Evolutionary conservation across 2,113 vertebrate species (phyloP).

Genomic region (Campylorhamphus procurvoides): DNA sequence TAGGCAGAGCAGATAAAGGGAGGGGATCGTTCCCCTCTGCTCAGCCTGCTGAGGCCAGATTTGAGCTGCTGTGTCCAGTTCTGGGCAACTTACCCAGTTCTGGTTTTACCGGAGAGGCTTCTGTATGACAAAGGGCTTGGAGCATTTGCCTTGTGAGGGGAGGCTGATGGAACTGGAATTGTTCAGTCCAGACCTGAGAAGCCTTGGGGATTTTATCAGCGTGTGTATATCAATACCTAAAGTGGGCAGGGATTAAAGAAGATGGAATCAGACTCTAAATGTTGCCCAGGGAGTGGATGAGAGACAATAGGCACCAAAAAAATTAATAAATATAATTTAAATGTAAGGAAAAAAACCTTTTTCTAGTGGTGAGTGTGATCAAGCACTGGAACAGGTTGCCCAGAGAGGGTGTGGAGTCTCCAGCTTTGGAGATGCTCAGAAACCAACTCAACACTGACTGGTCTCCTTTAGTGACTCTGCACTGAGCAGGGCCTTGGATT

Average conservation of each 20-base stretch:
- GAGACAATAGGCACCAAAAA: not conserved
- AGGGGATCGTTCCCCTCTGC: not conserved
- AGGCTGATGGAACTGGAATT: not conserved
- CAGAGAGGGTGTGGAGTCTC: not conserved
- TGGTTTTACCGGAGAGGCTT: not conserved
- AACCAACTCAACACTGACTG: not conserved
- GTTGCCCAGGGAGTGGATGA: not conserved
- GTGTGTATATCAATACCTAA: not conserved
- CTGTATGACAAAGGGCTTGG: not conserved
- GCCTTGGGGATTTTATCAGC: not conserved
- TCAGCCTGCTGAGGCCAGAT: not conserved
- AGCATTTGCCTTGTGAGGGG: not conserved
- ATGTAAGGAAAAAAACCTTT: fast-evolving
- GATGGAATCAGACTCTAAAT: not conserved
- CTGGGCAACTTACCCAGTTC: not conserved
- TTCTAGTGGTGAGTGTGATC: not conserved
- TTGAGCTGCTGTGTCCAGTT: not conserved
- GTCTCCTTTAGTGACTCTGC: not conserved
- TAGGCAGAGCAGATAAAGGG: not conserved
- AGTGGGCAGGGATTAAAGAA: not conserved
- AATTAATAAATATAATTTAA: not conserved
- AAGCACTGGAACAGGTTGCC: not conserved
- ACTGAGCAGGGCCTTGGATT: not conserved
- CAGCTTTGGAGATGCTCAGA: not conserved
- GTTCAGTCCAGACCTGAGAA: not conserved